Percentiles rank a stretch among this genome's conserved stretches.
phyloP scores from a whole-genome alignment of 2,888 invertebrate genomes.

The Augochlorella aurata region DNA sequence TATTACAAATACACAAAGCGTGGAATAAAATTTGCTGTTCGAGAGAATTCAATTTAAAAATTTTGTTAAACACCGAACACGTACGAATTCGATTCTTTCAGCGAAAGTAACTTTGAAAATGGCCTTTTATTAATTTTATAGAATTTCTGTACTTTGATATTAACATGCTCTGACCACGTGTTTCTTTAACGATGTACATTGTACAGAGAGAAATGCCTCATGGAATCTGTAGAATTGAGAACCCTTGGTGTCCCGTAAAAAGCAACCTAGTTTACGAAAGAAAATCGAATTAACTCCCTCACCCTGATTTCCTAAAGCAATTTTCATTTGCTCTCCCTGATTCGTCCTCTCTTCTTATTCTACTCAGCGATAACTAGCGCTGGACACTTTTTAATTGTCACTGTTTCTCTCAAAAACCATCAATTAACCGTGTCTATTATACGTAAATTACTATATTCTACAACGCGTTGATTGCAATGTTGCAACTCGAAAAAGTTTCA shows the following conservation, averaged over 20 bases:
- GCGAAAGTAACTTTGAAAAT: too few relatives aligned
- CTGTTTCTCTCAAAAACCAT: background rate
- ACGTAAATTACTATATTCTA: background rate
- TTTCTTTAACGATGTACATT: too few relatives aligned
- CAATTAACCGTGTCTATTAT: background rate
- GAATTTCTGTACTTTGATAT: too few relatives aligned
- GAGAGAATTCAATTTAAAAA: too few relatives aligned
- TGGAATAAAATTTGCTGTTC: too few relatives aligned
- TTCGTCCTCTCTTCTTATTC: slow-evolving; percentile 35
- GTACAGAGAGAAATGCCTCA: background rate
- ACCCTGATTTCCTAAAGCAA: slow-evolving; percentile 50
- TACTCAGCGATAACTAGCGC: slow-evolving; percentile 22
- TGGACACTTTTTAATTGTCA: background rate
- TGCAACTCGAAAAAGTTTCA: too few relatives aligned
- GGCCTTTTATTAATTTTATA: too few relatives aligned
- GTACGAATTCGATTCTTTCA: too few relatives aligned
- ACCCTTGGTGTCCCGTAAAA: slow-evolving; percentile 11
- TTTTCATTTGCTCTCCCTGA: slow-evolving; percentile 13
- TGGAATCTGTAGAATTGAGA: background rate
- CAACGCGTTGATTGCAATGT: too few relatives aligned
- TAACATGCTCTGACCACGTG: too few relatives aligned
- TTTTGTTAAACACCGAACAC: too few relatives aligned
- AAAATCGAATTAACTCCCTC: slow-evolving; percentile 55
- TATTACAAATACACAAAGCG: too few relatives aligned
- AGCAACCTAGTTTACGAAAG: slow-evolving; percentile 56